Conservation (phyloP, 92 coral and sea anemone genomes). For the Phenganax subtilis region DNA sequence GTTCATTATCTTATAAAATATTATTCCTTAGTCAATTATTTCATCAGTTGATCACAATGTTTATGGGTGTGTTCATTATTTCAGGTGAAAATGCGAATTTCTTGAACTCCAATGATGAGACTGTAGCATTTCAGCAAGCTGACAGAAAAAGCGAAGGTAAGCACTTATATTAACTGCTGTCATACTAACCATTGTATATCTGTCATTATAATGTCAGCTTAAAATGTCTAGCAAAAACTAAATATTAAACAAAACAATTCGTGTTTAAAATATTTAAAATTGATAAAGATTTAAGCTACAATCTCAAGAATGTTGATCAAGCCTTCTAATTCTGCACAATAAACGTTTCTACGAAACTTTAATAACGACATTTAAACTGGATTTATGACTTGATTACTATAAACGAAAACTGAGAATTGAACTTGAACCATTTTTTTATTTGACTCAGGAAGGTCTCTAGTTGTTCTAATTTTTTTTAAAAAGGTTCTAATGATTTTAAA, state of each 20-base stretch:
- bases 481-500: no score
- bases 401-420: not conserved
- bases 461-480: no score
- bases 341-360: not conserved
- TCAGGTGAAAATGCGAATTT: conserved; percentile 27
- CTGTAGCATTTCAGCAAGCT: not conserved
- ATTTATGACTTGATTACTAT: not conserved
- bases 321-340: conserved; percentile 21
- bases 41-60: not conserved
- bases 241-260: not conserved
- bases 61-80: not conserved
- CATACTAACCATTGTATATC: not conserved
- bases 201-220: not conserved
- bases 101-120: conserved; percentile 13
- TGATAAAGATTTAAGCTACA: not conserved
- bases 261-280: not conserved
- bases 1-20: not conserved
- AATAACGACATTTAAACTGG: no score
- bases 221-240: not conserved
- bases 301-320: conserved; percentile 44
- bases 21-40: no score
- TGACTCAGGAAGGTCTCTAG: no score
- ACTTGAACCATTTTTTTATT: no score
- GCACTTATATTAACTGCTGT: not conserved
- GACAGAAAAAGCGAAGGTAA: conserved; percentile 30